Percentiles rank a stretch among this genome's conserved stretches.
These are phyloP conservation scores for Erebia ligea DNA, from an alignment of 2,888 invertebrate genomes.

Conservation along the genomic window DNA sequence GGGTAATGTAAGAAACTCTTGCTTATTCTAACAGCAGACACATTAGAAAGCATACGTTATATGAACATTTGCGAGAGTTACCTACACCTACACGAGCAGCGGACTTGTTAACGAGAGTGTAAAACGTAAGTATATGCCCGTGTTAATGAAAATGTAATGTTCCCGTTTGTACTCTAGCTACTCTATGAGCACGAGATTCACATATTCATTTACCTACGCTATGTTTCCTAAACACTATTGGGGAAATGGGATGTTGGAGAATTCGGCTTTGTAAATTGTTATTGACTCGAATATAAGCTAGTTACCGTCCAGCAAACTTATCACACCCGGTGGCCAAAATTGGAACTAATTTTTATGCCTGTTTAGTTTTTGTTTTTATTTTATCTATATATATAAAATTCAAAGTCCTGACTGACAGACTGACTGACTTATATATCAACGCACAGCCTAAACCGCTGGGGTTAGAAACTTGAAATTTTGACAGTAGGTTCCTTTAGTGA, in stretches of 20 bases:
- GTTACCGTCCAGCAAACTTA: not conserved
- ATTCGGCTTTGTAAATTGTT: not conserved
- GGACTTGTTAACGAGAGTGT: constrained; percentile 29
- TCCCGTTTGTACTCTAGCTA: constrained; percentile 19
- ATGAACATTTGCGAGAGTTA: constrained; percentile 17
- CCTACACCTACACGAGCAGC: constrained; percentile 24
- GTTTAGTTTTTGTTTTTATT: no score
- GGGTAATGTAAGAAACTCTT: not conserved
- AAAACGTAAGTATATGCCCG: constrained; percentile 28
- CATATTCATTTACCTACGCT: constrained; percentile 8
- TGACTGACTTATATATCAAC: no score
- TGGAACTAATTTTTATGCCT: no score
- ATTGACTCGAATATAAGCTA: not conserved
- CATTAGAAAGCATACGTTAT: constrained; percentile 11
- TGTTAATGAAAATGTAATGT: constrained; percentile 33
- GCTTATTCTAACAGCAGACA: constrained; percentile 6
- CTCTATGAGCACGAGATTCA: constrained; percentile 1
- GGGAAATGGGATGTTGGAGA: not conserved
- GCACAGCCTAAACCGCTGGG: no score
- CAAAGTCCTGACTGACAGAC: no score
- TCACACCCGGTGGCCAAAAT: no score
- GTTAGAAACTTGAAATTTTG: no score
- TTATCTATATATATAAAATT: no score
- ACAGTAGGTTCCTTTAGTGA: no score
- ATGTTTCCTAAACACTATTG: constrained; percentile 10